A percentile compares a stretch with the other conserved stretches of the same genome.
phyloP scores from a whole-genome alignment of 2,888 invertebrate genomes.

The Drosophila mercatorum region DNA sequence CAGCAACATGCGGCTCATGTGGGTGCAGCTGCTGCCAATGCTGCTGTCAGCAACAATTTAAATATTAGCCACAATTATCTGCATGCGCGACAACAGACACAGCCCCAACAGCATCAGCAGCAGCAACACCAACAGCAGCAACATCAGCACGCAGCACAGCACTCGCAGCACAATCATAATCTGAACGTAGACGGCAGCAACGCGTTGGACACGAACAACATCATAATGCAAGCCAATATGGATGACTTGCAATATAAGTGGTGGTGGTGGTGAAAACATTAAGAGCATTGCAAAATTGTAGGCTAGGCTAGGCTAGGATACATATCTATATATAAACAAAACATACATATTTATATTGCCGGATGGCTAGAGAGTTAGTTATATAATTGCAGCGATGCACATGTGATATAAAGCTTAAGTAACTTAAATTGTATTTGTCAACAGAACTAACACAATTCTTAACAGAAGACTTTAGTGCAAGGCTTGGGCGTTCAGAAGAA shows the following conservation, averaged over 20 bases:
- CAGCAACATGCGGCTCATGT: slow-evolving; percentile 61
- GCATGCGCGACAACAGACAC: slow-evolving; percentile 61
- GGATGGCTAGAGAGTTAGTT: slow-evolving; percentile 25
- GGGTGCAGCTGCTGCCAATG: slow-evolving; percentile 57
- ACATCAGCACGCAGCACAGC: slow-evolving; percentile 50
- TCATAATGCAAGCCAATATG: slow-evolving; percentile 83
- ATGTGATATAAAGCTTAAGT: slow-evolving; percentile 75
- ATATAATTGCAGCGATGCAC: slow-evolving; percentile 33
- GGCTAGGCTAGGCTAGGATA: slow-evolving; percentile 61
- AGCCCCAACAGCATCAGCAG: slow-evolving; percentile 47
- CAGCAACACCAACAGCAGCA: slow-evolving; percentile 41
- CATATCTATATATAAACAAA: slow-evolving; percentile 30
- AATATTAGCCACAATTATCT: slow-evolving; percentile 74
- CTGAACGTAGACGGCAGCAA: slow-evolving; percentile 67
- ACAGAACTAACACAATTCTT: slow-evolving; percentile 33
- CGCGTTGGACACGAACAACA: slow-evolving; percentile 84
- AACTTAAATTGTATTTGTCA: slow-evolving; percentile 69
- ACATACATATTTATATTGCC: slow-evolving; percentile 2
- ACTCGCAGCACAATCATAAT: slow-evolving; percentile 70
- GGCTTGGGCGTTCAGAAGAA: slow-evolving; percentile 4
- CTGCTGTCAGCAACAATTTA: slow-evolving; percentile 62
- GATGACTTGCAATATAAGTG: slow-evolving; percentile 83
- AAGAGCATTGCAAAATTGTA: slow-evolving; percentile 41
- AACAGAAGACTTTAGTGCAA: slow-evolving; percentile 24
- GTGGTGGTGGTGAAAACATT: slow-evolving; percentile 83